Evolutionary conservation across 2,797 vertebrate species (phyloP).

Genomic region (Cryptoblepharus egeriae): DNA sequence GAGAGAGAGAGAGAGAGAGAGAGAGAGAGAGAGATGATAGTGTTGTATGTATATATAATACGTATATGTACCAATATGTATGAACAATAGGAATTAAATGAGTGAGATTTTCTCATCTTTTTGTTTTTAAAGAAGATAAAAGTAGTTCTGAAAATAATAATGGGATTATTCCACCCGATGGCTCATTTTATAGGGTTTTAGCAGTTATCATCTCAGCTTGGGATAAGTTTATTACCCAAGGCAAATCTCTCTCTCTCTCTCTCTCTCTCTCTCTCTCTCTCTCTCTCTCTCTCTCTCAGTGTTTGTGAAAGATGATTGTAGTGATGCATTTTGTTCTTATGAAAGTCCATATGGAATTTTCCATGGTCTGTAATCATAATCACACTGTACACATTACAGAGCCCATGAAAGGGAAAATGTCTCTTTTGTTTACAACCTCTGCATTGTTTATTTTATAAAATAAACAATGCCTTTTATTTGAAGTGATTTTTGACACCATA

Average conservation of each 20-base stretch:
- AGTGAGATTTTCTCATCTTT: not conserved
- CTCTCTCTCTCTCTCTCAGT: not conserved
- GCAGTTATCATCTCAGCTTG: constrained; percentile 16
- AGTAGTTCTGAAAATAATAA: constrained; percentile 41
- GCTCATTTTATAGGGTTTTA: not conserved
- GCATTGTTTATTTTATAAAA: not conserved
- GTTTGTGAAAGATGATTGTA: constrained; percentile 15
- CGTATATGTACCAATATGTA: no score
- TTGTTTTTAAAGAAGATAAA: not conserved
- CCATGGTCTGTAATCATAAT: not conserved
- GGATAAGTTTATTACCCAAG: not conserved
- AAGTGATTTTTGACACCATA: not conserved
- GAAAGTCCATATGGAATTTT: not conserved
- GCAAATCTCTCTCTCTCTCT: not conserved
- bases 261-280: not conserved
- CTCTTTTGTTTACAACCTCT: not conserved
- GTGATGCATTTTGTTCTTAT: not conserved
- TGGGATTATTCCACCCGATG: not conserved
- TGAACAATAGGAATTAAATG: no score
- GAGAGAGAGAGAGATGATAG: no score
- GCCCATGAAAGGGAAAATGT: not conserved
- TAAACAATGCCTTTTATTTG: not conserved
- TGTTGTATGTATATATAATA: no score
- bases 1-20: no score
- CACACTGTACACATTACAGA: not conserved